Base-by-base conservation (phyloP, 1,140 invertebrate genomes). In the Eriosoma lanigerum region DNA sequence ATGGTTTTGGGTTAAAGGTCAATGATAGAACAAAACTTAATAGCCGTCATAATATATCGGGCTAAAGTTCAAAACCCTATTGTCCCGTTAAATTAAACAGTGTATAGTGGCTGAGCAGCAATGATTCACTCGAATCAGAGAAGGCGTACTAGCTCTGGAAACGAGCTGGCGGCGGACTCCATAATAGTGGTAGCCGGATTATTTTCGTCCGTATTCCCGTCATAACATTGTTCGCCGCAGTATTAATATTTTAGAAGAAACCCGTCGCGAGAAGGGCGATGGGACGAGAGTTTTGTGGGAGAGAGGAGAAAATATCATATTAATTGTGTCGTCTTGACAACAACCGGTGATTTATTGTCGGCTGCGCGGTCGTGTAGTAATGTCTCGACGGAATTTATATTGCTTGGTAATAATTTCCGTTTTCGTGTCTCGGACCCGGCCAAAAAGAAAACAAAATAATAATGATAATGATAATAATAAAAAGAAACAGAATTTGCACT, bases 311-410 rank as follows among this genome's bases (percentile, higher is more conserved):
- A 62, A 78, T 44, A 60, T 60, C 32, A 29, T 78, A 78, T 78
- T 78, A 78, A 78, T 78, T 46, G 75, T 62, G 60, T 78, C 56
- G 44, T 78, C 75, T 78, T 78, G 75, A 78, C 75, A 78, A 78
- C 26, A 29, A 78, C 75, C 75, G 21, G 75, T 78, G 75, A 78
- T 78, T 78, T 78, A 78, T 78, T 62, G 60, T 60, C 54, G 29
- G 32, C 21, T 1, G 46, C 44, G 66, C 66, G 66, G 5, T 52
- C 21, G 24, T n/a, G 52, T 78, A 38, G 8, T 38, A 38, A 58
- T 48, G 75, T 60, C 38, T 29, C 72, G 72, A 75, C 48, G 75
- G 75, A 78, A 78, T 78, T 78, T 78, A 60, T 78, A 78, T 78
- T 46, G 24, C 56, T 46, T 15, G 29, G 52, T 78, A 78, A 78